A percentile compares a stretch with the other conserved stretches of the same genome.
Conservation (phyloP, 1,140 invertebrate genomes). For the Stenopsyche tienmushanensis region DNA sequence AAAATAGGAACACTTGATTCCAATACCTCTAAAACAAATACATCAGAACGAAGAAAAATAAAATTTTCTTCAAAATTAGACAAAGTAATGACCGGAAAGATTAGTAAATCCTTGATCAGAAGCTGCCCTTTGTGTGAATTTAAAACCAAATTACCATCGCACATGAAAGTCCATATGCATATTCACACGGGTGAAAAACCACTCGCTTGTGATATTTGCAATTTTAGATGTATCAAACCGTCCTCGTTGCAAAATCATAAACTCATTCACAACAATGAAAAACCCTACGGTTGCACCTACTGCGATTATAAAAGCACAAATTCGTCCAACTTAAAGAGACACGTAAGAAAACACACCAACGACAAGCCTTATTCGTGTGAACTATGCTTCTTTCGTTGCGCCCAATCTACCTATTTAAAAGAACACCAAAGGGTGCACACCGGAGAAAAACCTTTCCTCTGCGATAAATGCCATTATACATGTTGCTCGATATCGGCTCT, state of each 20-base stretch:
- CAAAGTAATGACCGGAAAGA: no score
- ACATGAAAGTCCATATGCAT: conserved; percentile 31
- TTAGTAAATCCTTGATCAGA: background rate
- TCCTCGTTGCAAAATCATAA: conserved; percentile 32
- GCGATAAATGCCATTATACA: conserved; percentile 29
- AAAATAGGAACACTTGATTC: background rate
- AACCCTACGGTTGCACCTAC: conserved; percentile 25
- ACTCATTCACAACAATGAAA: conserved; percentile 26
- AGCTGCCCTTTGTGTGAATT: conserved; percentile 30
- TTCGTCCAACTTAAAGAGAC: no score
- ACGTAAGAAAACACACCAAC: conserved; percentile 26
- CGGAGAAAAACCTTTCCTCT: conserved; percentile 31
- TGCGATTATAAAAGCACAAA: conserved; percentile 37
- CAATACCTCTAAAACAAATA: background rate
- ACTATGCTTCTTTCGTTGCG: conserved; percentile 26
- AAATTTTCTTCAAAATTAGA: background rate
- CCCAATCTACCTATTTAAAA: conserved; percentile 29
- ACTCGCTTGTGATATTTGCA: conserved; percentile 30
- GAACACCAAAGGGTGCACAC: conserved; percentile 32
- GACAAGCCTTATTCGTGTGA: background rate
- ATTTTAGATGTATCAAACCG: conserved; percentile 28
- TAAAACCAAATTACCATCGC: conserved; percentile 31
- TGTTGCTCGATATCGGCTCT: conserved; percentile 23
- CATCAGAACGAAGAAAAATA: background rate
- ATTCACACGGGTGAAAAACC: conserved; percentile 34